A percentile compares a stretch with the other conserved stretches of the same genome.
Evolutionary conservation across 2,113 vertebrate species (phyloP).

Genomic region (Argyrosomus japonicus): DNA sequence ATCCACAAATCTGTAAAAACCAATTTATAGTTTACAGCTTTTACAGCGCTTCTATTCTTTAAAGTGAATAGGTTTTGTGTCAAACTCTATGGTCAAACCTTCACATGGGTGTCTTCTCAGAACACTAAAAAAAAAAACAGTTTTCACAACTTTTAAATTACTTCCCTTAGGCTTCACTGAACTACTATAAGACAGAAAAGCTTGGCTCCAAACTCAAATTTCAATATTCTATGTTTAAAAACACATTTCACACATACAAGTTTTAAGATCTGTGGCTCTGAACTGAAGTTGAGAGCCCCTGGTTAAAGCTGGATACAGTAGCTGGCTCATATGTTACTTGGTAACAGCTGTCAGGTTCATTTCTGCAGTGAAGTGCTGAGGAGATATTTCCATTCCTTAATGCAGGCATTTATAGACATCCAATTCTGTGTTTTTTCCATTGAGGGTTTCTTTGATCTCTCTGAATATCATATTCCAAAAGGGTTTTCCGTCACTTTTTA

Average conservation of each 20-base stretch:
- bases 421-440: background rate
- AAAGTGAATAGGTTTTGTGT: conserved; percentile 4
- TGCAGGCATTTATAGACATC: conserved; percentile 7
- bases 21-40: background rate
- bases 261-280: conserved; percentile 33
- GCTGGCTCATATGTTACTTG: conserved; percentile 22
- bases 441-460: background rate
- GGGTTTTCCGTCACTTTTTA: background rate
- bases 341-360: conserved; percentile 32
- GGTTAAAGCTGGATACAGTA: conserved; percentile 7
- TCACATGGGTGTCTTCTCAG: conserved; percentile 2
- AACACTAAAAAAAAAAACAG: background rate
- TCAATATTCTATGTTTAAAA: conserved; percentile 37
- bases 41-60: conserved; percentile 1
- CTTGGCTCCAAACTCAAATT: conserved; percentile 16
- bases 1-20: background rate
- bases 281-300: background rate
- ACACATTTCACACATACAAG: conserved; percentile 28
- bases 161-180: conserved; percentile 33
- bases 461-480: background rate
- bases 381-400: conserved; percentile 18
- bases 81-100: conserved; percentile 22
- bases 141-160: conserved; percentile 40
- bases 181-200: conserved; percentile 1
- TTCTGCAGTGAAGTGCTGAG: background rate